A percentile compares a stretch with the other conserved stretches of the same genome.
Conservation (phyloP, 2,113 vertebrate genomes). For the Dendropsophus ebraccatus region DNA sequence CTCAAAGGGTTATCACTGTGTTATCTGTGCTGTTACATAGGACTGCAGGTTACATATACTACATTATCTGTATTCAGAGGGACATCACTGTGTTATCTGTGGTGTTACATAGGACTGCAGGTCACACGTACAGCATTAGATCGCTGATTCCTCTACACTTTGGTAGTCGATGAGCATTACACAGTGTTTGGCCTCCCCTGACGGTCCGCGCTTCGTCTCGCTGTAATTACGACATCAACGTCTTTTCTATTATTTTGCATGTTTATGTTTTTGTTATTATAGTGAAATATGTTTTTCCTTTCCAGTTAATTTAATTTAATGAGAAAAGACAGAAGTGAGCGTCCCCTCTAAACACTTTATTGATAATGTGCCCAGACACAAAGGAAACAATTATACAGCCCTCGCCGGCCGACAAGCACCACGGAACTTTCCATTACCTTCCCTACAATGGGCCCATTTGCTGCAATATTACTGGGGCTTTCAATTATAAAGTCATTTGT, state of each 20-base stretch:
- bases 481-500: slow-evolving; percentile 44
- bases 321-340: slow-evolving; percentile 23
- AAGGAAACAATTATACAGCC: slow-evolving; percentile 31
- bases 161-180: too few species aligned
- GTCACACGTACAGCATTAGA: too few species aligned
- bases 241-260: neutral
- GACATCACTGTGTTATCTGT: too few species aligned
- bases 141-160: too few species aligned
- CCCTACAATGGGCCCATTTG: slow-evolving; percentile 18
- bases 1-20: too few species aligned
- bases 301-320: slow-evolving; percentile 51
- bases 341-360: slow-evolving; percentile 26
- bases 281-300: slow-evolving; percentile 23
- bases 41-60: too few species aligned
- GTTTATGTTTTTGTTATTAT: slow-evolving; percentile 23
- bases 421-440: neutral
- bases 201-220: neutral
- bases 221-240: slow-evolving; percentile 27
- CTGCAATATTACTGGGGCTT: slow-evolving; percentile 1
- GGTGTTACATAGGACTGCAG: too few species aligned
- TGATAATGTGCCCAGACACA: slow-evolving; percentile 41
- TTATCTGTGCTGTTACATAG: too few species aligned
- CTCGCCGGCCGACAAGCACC: slow-evolving; percentile 13
- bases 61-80: too few species aligned
- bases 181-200: too few species aligned